Conservation (phyloP, 2,888 invertebrate species). For the Drosophila pseudotakahashii region DNA sequence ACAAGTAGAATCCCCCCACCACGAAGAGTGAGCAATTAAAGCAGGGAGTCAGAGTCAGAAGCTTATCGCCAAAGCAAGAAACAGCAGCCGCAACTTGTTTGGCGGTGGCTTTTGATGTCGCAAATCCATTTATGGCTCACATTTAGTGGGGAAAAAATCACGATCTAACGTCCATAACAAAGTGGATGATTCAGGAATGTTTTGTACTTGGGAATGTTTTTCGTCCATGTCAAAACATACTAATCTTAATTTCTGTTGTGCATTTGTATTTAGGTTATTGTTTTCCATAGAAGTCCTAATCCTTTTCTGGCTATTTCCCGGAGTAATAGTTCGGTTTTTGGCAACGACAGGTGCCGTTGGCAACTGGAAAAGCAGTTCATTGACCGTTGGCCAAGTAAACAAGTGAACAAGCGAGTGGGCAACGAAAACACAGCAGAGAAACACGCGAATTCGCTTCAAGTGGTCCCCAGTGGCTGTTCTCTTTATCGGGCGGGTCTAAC, state of each 20-base stretch:
- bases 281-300: not conserved
- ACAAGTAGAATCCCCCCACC: slow-evolving; percentile 7
- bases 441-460: slow-evolving; percentile 44
- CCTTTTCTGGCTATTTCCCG: not conserved
- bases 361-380: slow-evolving; percentile 25
- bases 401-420: slow-evolving; percentile 20
- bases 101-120: slow-evolving; percentile 30
- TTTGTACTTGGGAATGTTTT: not conserved
- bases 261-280: too few species aligned
- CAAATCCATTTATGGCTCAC: slow-evolving; percentile 7
- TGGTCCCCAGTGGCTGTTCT: slow-evolving; percentile 19
- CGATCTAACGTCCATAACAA: not conserved
- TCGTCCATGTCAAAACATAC: too few species aligned
- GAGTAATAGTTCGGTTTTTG: not conserved
- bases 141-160: not conserved
- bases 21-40: slow-evolving; percentile 37
- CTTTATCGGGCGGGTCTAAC: slow-evolving; percentile 70
- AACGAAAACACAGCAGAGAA: slow-evolving; percentile 14
- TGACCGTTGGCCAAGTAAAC: slow-evolving; percentile 27
- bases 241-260: too few species aligned
- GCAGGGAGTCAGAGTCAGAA: slow-evolving; percentile 3
- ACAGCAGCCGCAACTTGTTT: slow-evolving; percentile 34
- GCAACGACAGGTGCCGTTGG: slow-evolving; percentile 11
- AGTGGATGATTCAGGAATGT: not conserved
- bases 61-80: slow-evolving; percentile 27